A percentile compares a stretch with the other conserved stretches of the same genome.
These are phyloP conservation scores for Canis aureus DNA, from an alignment of 2,113 vertebrate species.

Conservation along the genomic window DNA sequence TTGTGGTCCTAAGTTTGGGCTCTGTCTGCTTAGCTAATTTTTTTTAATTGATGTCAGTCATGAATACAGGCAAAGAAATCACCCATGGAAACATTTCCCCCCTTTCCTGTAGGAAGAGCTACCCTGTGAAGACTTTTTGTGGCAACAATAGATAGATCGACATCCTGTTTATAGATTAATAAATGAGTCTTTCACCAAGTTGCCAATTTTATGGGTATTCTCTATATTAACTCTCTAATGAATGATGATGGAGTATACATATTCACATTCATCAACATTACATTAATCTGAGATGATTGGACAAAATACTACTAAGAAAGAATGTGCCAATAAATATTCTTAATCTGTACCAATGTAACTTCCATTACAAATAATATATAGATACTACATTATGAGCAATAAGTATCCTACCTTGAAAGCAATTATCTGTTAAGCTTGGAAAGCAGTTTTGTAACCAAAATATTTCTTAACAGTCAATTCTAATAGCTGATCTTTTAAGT, in stretches of 20 bases:
- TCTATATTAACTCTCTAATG: slow-evolving; percentile 44
- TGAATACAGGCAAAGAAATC: slow-evolving; percentile 46
- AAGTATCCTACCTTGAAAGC: slow-evolving; percentile 35
- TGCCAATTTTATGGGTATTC: slow-evolving; percentile 69
- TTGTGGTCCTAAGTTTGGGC: slow-evolving; percentile 68
- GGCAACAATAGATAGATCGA: slow-evolving; percentile 67
- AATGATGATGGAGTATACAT: slow-evolving; percentile 58
- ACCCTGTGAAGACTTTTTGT: slow-evolving; percentile 11
- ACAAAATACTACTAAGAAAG: slow-evolving; percentile 59
- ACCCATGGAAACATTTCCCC: background rate
- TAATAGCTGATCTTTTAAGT: slow-evolving; percentile 6
- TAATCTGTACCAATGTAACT: slow-evolving; percentile 58
- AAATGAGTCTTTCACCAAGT: slow-evolving; percentile 74
- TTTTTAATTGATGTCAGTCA: slow-evolving; percentile 62
- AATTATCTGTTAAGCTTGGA: slow-evolving; percentile 24
- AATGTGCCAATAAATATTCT: slow-evolving; percentile 75
- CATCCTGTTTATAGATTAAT: slow-evolving; percentile 79
- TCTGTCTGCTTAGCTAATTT: slow-evolving; percentile 62
- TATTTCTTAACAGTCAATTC: slow-evolving; percentile 46
- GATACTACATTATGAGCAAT: background rate
- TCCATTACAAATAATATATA: slow-evolving; percentile 64
- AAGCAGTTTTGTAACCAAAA: slow-evolving; percentile 58
- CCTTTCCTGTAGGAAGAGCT: slow-evolving; percentile 18
- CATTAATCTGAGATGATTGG: slow-evolving; percentile 55
- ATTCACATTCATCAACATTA: slow-evolving; percentile 64